A percentile compares a stretch with the other conserved stretches of the same genome.
phyloP scores from a whole-genome alignment of 2,888 invertebrate genomes.

The Hololepta plana region DNA sequence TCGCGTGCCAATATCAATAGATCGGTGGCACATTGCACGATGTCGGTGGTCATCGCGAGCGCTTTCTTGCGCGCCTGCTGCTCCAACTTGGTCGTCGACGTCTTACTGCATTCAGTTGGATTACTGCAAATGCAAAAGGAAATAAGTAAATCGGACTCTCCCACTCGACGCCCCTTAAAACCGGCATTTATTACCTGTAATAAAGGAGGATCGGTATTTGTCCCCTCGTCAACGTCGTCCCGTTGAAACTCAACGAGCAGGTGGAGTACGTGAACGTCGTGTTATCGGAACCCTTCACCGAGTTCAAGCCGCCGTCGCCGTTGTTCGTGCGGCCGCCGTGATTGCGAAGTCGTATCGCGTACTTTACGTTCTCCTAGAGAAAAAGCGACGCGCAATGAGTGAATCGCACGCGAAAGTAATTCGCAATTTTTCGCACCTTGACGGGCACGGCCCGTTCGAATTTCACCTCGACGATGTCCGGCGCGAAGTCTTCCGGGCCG shows the following conservation, averaged over 20 bases:
- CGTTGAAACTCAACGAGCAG: constrained; percentile 86
- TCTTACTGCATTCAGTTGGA: constrained; percentile 23
- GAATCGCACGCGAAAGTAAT: constrained; percentile 2
- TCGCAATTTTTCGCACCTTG: constrained; percentile 35
- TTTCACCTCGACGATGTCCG: constrained; percentile 78
- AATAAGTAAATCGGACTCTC: constrained; percentile 7
- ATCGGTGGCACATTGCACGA: constrained; percentile 60
- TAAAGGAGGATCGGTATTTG: constrained; percentile 90
- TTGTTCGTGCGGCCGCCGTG: constrained; percentile 86
- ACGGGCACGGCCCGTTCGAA: constrained; percentile 76
- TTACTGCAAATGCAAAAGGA: constrained; percentile 18
- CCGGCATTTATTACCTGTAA: constrained; percentile 40
- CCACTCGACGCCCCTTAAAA: background rate
- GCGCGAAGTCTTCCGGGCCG: constrained; percentile 66
- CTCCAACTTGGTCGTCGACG: constrained; percentile 22
- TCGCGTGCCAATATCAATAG: constrained; percentile 61
- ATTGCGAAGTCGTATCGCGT: constrained; percentile 74
- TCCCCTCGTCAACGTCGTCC: constrained; percentile 87
- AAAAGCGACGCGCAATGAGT: constrained; percentile 3
- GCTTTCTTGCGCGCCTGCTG: constrained; percentile 49
- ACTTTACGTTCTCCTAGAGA: constrained; percentile 63
- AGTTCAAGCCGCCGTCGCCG: constrained; percentile 80
- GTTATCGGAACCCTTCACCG: constrained; percentile 84
- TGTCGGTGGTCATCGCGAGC: constrained; percentile 56
- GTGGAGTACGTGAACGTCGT: constrained; percentile 79